Base-by-base conservation (phyloP, 2,797 vertebrate species). In the Bradypodion ventrale region DNA sequence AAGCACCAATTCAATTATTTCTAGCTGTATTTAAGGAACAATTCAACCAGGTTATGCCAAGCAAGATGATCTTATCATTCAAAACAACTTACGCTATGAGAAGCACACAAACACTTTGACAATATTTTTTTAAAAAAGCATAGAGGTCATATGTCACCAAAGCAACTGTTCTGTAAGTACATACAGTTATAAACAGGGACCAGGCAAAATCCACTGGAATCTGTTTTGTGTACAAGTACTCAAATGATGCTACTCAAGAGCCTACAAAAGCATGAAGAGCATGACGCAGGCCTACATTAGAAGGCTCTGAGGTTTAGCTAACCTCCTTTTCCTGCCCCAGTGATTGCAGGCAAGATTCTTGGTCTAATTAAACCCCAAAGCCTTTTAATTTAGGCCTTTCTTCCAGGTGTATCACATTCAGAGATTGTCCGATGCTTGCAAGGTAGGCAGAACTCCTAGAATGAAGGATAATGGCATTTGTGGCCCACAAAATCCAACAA, bases 1-100 rank as follows among this genome's bases (percentile, higher is more conserved):
- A 89, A 91, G 88, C 92, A 81, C 87, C 88, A 93, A 87, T 89
- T 90, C 92, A 92, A 94, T 91, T 89, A 86, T 74, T 93, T 93
- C 87, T 92, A 94, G 91, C 90, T n/a, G n/a, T n/a, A n/a, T n/a
- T n/a, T n/a, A n/a, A n/a, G 62, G 49, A 87, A 89, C 93, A 91
- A 89, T 92, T 59, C 19, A 12, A 89, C 86, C 90, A 91, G 69
- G 82, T 42, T 59, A 65, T 27, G 37, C 35, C 66, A 69, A 66
- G 49, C 16, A 8, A 62, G 32, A 40, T 56, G 35, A n/a, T 74
- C 60, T 74, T 79, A n/a, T 21, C 27, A 52, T 65, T 10, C 6
- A 59, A 40, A 68, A 76, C 56, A 25, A 27, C 10, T 75, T 40
- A 27, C 2, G 49, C 40, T 74, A 69, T 60, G 40, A 15, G 10